Base-by-base conservation (phyloP, 92 coral and sea anemone genomes). In the Porites rus region DNA sequence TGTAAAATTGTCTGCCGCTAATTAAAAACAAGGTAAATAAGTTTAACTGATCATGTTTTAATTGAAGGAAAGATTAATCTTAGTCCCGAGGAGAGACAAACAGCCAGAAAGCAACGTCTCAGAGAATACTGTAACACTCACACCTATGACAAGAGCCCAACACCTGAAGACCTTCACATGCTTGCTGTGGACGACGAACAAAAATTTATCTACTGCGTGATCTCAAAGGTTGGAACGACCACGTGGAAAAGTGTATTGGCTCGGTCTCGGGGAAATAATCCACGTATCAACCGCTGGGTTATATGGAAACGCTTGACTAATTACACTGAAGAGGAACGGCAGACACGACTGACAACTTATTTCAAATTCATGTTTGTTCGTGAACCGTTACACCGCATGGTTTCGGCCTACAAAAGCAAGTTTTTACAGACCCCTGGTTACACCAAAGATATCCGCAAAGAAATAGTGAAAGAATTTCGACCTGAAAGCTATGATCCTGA, bases 131-230 rank as follows among this genome's bases (percentile, higher is more conserved):
- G 75, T 22, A 51, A 13, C 52, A 14, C 14, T 1, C n/a, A 31
- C 75, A 38, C 10, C 2, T 70, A 31, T 17, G 20, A 70, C 8
- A 16, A 70, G 75, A 14, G 13, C 8, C 53, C 54, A 28, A 14
- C 20, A 9, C 52, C 75, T 12, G 53, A 31, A 31, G 75, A 70
- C 11, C 52, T 70, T 16, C 75, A 70, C 20, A 43, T 43, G 75
- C 75, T 70, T 70, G 74, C 74, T 10, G 74, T 70, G 8, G 74
- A 70, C 75, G 56, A 70, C 75, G 19, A 70, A 43, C 75, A 70
- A 38, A 70, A 70, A 70, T 70, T 70, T 43, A 70, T 70, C 56
- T 70, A 70, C 12, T 70, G 56, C 43, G 75, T 70, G 7, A 43
- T 17, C 31, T 38, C 74, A 69, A 69, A 70, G 20, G 75, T 70